Evolutionary conservation across 2,797 vertebrate species (phyloP), one percentile per base, ranked within the genome.

Genomic region (Gymnodraco acuticeps): DNA sequence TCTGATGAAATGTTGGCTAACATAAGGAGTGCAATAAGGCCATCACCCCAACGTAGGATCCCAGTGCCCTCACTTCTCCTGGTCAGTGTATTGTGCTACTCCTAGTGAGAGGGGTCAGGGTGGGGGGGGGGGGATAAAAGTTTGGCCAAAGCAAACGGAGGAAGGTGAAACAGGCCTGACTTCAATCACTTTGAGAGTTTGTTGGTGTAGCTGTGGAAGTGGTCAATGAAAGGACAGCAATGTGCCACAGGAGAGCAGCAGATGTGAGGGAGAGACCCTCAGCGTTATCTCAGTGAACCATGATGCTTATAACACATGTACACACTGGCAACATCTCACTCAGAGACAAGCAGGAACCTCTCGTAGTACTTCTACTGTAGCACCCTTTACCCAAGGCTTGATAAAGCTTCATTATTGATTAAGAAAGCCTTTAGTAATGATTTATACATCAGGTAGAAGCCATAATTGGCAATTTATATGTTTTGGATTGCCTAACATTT

Each of bases 141-240:
- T 73, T 38, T 48, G 71, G 59, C 67, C 76, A 83, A 75, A 81
- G 78, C 70, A 82, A 82, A 80, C 41, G 64, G 56, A 73, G 75
- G 75, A 66, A 75, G 86, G 51, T 82, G 79, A 85, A 87, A 69
- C 73, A 59, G 54, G 33, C 20, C 53, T 81, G 67, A 83, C 81
- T 80, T 73, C 77, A 82, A 74, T 72, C 70, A 73, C 62, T 43
- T 9, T 14, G 69, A 58, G 70, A 70, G 65, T 17, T 80, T 84
- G 70, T 88, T 91, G 78, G 88, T 86, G 77, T 82, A 87, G 87
- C 85, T 86, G 82, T 85, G 75, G 64, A 84, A 67, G 80, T 85
- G 65, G 82, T 87, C 75, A 71, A 55, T 75, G 81, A 88, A 50
- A 89, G 83, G 70, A 33, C 69, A 80, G 72, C 33, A 46, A 59